Conservation (phyloP, 2,113 vertebrate genomes). For the Cottus gobio region DNA sequence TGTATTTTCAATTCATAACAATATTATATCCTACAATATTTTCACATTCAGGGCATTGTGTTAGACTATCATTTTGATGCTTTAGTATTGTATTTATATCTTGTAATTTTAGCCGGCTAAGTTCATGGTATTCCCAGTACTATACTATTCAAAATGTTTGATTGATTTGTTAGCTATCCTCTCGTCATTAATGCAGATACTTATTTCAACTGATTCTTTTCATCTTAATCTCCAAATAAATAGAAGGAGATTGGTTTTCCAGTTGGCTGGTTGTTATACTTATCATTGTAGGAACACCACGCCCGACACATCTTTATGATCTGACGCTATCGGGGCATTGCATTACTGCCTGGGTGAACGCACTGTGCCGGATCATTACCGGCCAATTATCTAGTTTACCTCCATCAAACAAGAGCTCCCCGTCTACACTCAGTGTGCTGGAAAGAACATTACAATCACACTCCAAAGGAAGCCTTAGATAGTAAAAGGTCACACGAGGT, state of each 20-base stretch:
- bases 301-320: neutral
- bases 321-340: neutral
- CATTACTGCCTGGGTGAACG: neutral
- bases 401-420: neutral
- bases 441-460: neutral
- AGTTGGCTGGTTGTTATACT: neutral
- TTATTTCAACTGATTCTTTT: neutral
- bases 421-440: neutral
- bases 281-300: neutral
- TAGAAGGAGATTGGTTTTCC: neutral
- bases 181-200: neutral
- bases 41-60: neutral
- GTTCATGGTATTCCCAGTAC: neutral
- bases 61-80: neutral
- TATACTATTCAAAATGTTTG: neutral
- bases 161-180: neutral
- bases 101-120: neutral
- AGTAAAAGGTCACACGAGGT: slow-evolving; percentile 6
- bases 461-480: neutral
- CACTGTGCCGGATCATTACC: neutral
- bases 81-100: neutral
- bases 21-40: neutral
- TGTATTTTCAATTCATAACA: neutral
- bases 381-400: neutral
- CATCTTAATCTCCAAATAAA: neutral